Evolutionary conservation across 2,113 vertebrate genomes (phyloP).

Genomic region (Petroica traversi): DNA sequence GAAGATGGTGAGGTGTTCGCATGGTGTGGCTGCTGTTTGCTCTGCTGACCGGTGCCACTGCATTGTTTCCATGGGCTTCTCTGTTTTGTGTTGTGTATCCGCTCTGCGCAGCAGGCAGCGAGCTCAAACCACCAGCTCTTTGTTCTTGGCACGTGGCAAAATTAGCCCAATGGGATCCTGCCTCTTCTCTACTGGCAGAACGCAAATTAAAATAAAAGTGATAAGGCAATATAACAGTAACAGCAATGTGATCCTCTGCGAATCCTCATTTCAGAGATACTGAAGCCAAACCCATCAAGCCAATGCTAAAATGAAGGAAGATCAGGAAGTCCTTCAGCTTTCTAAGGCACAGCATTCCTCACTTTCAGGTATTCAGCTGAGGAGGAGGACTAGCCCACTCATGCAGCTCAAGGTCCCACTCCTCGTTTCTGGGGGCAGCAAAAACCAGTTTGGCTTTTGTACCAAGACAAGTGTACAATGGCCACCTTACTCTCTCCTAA

Average conservation of each 20-base stretch:
- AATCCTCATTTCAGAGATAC: not conserved
- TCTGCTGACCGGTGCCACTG: not conserved
- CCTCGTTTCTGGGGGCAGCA: not conserved
- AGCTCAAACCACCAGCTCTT: not conserved
- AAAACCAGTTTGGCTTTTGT: not conserved
- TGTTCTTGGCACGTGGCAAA: not conserved
- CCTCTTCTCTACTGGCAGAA: not conserved
- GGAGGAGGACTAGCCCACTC: not conserved
- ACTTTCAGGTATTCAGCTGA: accelerated
- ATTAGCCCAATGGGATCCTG: not conserved
- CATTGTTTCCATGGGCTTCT: not conserved
- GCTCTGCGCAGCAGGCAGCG: not conserved
- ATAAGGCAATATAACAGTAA: too few relatives aligned
- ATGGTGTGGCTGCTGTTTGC: not conserved
- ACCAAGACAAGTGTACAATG: not conserved
- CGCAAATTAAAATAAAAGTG: not conserved
- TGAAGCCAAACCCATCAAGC: not conserved
- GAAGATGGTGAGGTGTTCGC: accelerated
- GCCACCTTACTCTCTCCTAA: not conserved
- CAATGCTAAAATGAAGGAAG: not conserved
- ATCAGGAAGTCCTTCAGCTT: not conserved
- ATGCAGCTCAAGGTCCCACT: not conserved
- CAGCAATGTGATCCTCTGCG: not conserved
- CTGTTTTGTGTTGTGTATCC: not conserved
- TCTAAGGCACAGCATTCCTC: not conserved